Percentiles rank a stretch among this genome's conserved stretches.
phyloP scores from a whole-genome alignment of 2,888 invertebrate genomes.

The Noctuana brunneofusca region DNA sequence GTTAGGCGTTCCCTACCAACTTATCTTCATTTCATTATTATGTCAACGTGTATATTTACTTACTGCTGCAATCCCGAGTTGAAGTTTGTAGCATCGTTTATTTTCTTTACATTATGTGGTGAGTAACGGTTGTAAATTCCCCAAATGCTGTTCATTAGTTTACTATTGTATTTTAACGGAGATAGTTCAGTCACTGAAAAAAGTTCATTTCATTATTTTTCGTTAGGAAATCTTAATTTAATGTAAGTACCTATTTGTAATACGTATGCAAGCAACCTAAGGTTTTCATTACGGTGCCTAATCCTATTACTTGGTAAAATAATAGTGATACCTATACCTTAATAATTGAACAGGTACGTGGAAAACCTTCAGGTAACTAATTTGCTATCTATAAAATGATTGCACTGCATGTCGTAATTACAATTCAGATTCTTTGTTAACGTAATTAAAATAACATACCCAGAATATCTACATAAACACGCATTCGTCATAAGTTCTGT shows the following conservation, averaged over 20 bases:
- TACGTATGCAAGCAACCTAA: too few relatives aligned
- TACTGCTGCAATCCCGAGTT: constrained; percentile 79
- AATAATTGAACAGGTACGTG: too few relatives aligned
- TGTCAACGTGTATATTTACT: constrained; percentile 44
- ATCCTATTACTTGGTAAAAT: too few relatives aligned
- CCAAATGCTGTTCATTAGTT: constrained; percentile 96
- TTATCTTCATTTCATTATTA: not conserved
- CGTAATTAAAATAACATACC: too few relatives aligned
- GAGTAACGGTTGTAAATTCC: constrained; percentile 95
- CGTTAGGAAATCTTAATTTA: too few relatives aligned
- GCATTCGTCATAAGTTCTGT: too few relatives aligned
- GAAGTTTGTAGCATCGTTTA: constrained; percentile 82
- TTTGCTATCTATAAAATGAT: not conserved
- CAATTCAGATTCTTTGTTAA: too few relatives aligned
- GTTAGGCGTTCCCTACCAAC: constrained; percentile 1
- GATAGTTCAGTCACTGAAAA: constrained; percentile 84
- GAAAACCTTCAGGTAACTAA: too few relatives aligned
- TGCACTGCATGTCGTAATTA: not conserved
- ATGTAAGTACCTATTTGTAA: too few relatives aligned
- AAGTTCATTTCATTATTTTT: not conserved
- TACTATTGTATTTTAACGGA: constrained; percentile 91
- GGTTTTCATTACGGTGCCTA: too few relatives aligned
- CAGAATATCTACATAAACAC: too few relatives aligned
- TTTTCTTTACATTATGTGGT: constrained; percentile 92
- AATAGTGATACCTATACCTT: too few relatives aligned